phyloP scores from a whole-genome alignment of 2,888 invertebrate species.

The Fragum sueziense region DNA sequence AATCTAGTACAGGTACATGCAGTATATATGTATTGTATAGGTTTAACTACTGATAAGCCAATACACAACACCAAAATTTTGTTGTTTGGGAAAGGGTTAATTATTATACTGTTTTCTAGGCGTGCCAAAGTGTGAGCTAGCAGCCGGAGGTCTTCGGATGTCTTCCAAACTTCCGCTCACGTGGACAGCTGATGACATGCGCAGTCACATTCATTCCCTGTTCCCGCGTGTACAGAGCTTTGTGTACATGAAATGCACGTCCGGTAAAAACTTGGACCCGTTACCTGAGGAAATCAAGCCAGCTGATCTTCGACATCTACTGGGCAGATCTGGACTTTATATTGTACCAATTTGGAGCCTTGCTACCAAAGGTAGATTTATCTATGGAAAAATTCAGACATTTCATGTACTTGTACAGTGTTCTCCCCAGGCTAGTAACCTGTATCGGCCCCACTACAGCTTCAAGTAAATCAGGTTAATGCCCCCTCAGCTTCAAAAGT shows the following conservation, averaged over 20 bases:
- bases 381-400: too few relatives aligned
- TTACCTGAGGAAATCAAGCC: constrained; percentile 58
- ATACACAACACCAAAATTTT: too few relatives aligned
- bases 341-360: constrained; percentile 52
- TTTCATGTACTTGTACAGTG: too few relatives aligned
- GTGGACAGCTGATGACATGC: constrained; percentile 53
- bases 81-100: too few relatives aligned
- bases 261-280: constrained; percentile 54
- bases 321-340: constrained; percentile 57
- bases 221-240: constrained; percentile 54
- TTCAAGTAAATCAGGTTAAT: too few relatives aligned
- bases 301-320: constrained; percentile 47
- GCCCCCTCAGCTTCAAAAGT: too few relatives aligned
- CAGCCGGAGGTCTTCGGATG: constrained; percentile 51
- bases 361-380: constrained; percentile 59
- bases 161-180: constrained; percentile 58
- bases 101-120: constrained; percentile 46
- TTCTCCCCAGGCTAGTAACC: too few relatives aligned
- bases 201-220: constrained; percentile 42
- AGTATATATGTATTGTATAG: too few relatives aligned
- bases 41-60: too few relatives aligned
- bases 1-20: too few relatives aligned
- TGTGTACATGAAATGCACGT: constrained; percentile 58
- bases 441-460: too few relatives aligned
- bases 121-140: constrained; percentile 53